Evolutionary conservation across 1,140 invertebrate genomes (phyloP).

Genomic region (Bombus turneri): DNA sequence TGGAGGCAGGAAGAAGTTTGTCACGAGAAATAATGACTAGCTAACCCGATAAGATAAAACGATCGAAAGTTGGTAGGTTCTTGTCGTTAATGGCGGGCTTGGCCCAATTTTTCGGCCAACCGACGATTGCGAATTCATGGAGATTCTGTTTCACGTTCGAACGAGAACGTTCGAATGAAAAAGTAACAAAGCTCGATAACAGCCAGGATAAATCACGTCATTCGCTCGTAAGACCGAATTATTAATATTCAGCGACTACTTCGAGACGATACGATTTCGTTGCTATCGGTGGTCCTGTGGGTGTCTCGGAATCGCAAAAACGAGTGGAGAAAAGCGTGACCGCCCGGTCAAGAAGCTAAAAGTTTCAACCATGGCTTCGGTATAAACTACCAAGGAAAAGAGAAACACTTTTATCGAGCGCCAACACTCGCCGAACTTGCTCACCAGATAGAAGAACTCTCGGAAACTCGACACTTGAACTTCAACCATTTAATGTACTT

Average conservation of each 20-base stretch:
- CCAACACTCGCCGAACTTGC: slow-evolving; percentile 75
- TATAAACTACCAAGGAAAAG: slow-evolving; percentile 69
- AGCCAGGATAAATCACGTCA: slow-evolving; percentile 2
- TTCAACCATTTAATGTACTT: slow-evolving; percentile 73
- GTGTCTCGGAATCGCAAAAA: slow-evolving; percentile 47
- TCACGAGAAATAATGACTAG: background rate
- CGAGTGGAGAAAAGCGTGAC: slow-evolving; percentile 53
- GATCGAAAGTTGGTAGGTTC: background rate
- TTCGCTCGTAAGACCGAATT: slow-evolving; percentile 42
- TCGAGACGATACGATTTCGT: slow-evolving; percentile 51
- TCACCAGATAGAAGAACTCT: slow-evolving; percentile 72
- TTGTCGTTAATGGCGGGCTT: background rate
- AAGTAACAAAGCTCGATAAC: background rate
- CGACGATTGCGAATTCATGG: background rate
- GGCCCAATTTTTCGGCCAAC: slow-evolving; percentile 10
- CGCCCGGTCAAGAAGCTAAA: slow-evolving; percentile 54
- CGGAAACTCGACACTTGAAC: slow-evolving; percentile 69
- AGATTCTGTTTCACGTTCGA: background rate
- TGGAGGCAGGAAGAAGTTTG: slow-evolving; percentile 17
- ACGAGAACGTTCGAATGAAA: background rate
- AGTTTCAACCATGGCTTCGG: slow-evolving; percentile 64
- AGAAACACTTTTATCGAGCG: slow-evolving; percentile 80
- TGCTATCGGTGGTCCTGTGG: slow-evolving; percentile 45
- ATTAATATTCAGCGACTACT: slow-evolving; percentile 45
- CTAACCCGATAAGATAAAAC: slow-evolving; percentile 20